Percentiles rank a stretch among this genome's conserved stretches.
Evolutionary conservation across 2,888 invertebrate species (phyloP).

Genomic region (Xiphydria camelus): DNA sequence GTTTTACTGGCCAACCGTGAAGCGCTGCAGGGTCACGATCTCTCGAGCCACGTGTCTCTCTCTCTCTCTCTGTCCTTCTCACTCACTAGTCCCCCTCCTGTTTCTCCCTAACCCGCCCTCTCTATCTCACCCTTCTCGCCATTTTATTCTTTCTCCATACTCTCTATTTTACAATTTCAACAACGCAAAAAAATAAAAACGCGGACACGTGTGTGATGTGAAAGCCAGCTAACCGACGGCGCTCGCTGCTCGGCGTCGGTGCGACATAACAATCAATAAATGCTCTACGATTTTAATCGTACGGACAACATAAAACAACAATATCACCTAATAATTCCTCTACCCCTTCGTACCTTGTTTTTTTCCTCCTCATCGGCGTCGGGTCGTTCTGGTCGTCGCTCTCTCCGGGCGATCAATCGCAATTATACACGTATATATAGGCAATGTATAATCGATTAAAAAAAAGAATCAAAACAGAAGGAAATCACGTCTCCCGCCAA

Average conservation of each 20-base stretch:
- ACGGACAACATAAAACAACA: constrained; percentile 50
- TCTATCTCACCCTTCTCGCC: background rate
- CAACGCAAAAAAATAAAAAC: background rate
- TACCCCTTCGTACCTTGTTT: constrained; percentile 22
- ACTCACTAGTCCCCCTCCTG: background rate
- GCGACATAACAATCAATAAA: constrained; percentile 49
- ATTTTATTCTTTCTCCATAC: background rate
- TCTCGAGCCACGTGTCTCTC: background rate
- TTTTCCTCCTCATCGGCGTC: constrained; percentile 9
- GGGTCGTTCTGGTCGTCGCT: constrained; percentile 15
- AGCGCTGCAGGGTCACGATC: constrained; percentile 32
- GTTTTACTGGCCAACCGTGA: constrained; percentile 55
- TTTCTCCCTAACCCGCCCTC: background rate
- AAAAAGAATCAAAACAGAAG: too few relatives aligned
- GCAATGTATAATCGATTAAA: too few relatives aligned
- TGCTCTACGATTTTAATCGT: constrained; percentile 41
- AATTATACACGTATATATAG: too few relatives aligned
- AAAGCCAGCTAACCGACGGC: too few relatives aligned
- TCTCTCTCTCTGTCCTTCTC: too few relatives aligned
- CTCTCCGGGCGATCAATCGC: too few relatives aligned
- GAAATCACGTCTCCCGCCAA: too few relatives aligned
- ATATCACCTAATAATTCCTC: constrained; percentile 50
- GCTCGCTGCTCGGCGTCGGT: too few relatives aligned
- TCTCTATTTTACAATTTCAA: background rate
- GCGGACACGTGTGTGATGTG: constrained; percentile 16